phyloP scores from a whole-genome alignment of 1,140 invertebrate genomes.

The Holotrichia oblita region DNA sequence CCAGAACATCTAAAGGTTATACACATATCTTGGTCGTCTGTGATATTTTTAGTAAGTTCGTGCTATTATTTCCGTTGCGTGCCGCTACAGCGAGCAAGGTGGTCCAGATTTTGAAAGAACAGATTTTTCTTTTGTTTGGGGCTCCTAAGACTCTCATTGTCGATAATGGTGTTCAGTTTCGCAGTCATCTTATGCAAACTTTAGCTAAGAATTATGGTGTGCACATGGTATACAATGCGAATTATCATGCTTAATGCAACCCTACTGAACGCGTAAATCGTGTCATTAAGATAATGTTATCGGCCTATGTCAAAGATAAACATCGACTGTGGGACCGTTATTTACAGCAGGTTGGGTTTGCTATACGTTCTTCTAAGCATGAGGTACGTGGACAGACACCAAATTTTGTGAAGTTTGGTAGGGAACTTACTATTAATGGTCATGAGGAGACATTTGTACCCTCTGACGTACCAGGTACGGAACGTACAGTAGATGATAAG shows the following conservation, averaged over 20 bases:
- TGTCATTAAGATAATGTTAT: not conserved
- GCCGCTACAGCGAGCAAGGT: not conserved
- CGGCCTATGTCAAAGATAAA: not conserved
- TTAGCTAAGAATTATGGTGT: not conserved
- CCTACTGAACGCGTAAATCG: constrained; percentile 29
- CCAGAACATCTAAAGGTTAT: no score
- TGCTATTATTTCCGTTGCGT: not conserved
- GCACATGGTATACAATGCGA: not conserved
- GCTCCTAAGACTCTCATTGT: constrained; percentile 47
- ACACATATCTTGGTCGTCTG: no score
- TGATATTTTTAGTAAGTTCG: not conserved
- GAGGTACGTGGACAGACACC: not conserved
- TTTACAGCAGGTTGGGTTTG: not conserved
- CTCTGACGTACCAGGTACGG: not conserved
- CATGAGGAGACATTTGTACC: not conserved
- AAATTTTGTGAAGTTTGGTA: constrained; percentile 23
- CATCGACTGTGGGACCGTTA: not conserved
- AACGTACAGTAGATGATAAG: not conserved
- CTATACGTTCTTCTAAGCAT: not conserved
- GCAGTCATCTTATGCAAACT: constrained; percentile 45
- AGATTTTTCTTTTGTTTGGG: constrained; percentile 46
- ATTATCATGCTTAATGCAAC: constrained; percentile 33
- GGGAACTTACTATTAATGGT: not conserved
- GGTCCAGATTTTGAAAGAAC: not conserved
- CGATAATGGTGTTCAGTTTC: constrained; percentile 52